These are phyloP conservation scores for Euspilapteryx auroguttella DNA, from an alignment of 2,888 invertebrate species.

Conservation along the genomic window DNA sequence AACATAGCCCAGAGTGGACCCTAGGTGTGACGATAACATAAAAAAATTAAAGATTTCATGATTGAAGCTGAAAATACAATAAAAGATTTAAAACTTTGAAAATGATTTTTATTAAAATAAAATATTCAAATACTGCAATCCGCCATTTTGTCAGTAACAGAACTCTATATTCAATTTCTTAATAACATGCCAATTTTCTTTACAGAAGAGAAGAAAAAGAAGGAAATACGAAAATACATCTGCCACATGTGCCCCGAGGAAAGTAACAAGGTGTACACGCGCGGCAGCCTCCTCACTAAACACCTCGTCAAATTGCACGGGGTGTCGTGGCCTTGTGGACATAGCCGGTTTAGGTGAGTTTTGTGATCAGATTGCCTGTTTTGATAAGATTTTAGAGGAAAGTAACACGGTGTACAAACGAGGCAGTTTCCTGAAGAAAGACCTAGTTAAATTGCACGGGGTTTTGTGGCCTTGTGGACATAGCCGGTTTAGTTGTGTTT, in stretches of 20 bases:
- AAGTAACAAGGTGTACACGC: conserved; percentile 51
- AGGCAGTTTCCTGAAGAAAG: conserved; percentile 70
- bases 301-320: conserved; percentile 75
- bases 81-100: too few species aligned
- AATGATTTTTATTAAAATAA: too few species aligned
- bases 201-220: conserved; percentile 25
- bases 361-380: conserved; percentile 1
- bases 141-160: too few species aligned
- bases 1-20: neutral
- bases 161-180: too few species aligned
- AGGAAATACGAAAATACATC: conserved; percentile 31
- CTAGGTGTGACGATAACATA: too few species aligned
- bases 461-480: conserved; percentile 77
- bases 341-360: conserved; percentile 70
- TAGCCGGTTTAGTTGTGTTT: conserved; percentile 67
- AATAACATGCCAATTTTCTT: too few species aligned
- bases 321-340: conserved; percentile 74
- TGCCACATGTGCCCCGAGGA: conserved; percentile 76
- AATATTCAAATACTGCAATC: too few species aligned
- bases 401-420: conserved; percentile 56
- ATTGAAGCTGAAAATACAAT: too few species aligned
- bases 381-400: conserved; percentile 22
- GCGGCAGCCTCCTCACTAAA: conserved; percentile 68
- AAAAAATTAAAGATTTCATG: too few species aligned
- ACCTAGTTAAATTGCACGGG: conserved; percentile 72